phyloP scores from a whole-genome alignment of 2,113 vertebrate genomes.

The Tringa solitaria region DNA sequence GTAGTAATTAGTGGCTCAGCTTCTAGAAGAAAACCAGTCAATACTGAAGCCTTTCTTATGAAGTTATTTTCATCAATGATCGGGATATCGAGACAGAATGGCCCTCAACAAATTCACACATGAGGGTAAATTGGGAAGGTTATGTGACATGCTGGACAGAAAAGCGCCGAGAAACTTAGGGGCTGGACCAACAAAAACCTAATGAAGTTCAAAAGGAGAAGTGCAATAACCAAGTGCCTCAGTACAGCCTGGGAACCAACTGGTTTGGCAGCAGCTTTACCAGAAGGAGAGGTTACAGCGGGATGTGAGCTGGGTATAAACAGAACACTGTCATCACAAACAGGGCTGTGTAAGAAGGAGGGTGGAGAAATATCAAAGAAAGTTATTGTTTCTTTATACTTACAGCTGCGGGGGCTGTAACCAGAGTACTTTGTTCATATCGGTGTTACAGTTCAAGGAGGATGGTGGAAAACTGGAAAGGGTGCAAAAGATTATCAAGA shows the following conservation, averaged over 20 bases:
- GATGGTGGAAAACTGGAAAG: not conserved
- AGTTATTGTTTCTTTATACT: not conserved
- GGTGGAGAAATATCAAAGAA: not conserved
- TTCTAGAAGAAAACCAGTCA: not conserved
- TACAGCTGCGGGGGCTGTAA: not conserved
- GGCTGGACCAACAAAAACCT: not conserved
- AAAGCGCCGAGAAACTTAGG: not conserved
- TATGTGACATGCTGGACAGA: not conserved
- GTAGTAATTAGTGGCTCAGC: not conserved
- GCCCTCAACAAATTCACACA: not conserved
- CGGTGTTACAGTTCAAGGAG: not conserved
- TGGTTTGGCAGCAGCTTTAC: not conserved
- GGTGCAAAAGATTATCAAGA: not conserved
- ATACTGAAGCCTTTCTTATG: not conserved
- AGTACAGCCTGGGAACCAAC: not conserved
- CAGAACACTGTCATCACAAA: not conserved
- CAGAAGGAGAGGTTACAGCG: not conserved
- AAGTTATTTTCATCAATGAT: not conserved
- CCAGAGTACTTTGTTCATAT: not conserved
- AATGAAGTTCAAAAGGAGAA: not conserved
- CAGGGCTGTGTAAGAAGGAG: not conserved
- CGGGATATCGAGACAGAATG: not conserved
- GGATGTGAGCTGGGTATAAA: not conserved
- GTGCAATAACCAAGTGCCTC: not conserved
- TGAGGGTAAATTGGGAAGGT: not conserved